These are phyloP conservation scores for Lasioglossum calceatum DNA, from an alignment of 2,888 invertebrate species.

Conservation along the genomic window DNA sequence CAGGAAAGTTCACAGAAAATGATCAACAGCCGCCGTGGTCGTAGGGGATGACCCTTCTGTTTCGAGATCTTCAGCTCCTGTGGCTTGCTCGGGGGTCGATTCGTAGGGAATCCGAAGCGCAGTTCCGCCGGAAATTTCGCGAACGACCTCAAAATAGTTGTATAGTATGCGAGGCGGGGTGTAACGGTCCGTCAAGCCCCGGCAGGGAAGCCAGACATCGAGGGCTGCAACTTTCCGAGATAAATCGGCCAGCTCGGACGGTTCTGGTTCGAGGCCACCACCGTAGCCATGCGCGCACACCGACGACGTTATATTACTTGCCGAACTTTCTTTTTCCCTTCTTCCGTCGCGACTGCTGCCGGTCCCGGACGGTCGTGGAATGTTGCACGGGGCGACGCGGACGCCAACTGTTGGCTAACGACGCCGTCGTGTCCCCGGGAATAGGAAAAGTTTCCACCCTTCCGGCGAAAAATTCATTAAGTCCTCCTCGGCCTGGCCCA, in stretches of 20 bases:
- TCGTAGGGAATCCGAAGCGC: background rate
- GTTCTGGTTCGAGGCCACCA: slow-evolving; percentile 54
- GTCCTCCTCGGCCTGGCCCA: background rate
- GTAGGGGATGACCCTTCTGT: background rate
- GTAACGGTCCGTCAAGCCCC: slow-evolving; percentile 48
- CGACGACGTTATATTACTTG: slow-evolving; percentile 77
- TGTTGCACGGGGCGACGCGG: background rate
- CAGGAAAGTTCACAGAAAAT: background rate
- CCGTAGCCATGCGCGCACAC: background rate
- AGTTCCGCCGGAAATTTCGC: slow-evolving; percentile 25
- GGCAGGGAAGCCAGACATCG: slow-evolving; percentile 22
- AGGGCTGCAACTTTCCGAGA: background rate
- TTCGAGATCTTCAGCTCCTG: background rate
- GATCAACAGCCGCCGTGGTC: background rate
- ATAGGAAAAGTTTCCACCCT: slow-evolving; percentile 56
- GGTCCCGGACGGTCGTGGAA: background rate
- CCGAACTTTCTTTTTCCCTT: slow-evolving; percentile 67
- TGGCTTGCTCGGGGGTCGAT: background rate
- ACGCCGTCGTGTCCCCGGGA: slow-evolving; percentile 32
- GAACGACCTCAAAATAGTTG: slow-evolving; percentile 52
- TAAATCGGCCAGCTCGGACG: slow-evolving; percentile 28
- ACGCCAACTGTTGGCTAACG: slow-evolving; percentile 66
- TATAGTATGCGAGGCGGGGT: slow-evolving; percentile 1
- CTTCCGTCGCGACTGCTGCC: slow-evolving; percentile 41
- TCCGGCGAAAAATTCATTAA: slow-evolving; percentile 56